phyloP scores from a whole-genome alignment of 2,797 vertebrate genomes.

The Setipinna tenuifilis region DNA sequence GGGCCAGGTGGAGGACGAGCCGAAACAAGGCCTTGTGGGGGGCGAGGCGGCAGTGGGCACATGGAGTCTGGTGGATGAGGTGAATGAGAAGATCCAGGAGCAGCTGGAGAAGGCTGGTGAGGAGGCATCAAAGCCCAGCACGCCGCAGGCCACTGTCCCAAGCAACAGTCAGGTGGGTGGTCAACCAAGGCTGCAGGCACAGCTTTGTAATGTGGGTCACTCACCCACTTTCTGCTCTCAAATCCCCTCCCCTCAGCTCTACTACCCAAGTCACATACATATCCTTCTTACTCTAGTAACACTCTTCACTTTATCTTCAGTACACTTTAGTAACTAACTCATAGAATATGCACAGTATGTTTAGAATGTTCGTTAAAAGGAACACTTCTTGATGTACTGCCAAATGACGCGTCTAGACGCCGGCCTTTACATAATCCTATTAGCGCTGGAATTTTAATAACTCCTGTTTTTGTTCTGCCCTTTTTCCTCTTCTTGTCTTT shows the following conservation, averaged over 20 bases:
- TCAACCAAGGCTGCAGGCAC: background rate
- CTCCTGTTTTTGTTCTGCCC: background rate
- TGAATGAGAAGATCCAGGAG: conserved; percentile 69
- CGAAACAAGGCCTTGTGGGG: background rate
- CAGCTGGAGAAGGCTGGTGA: conserved; percentile 60
- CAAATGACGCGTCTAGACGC: no score
- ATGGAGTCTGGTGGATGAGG: conserved; percentile 66
- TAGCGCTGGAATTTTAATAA: background rate
- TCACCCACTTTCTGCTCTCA: no score
- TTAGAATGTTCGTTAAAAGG: no score
- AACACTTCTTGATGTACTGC: no score
- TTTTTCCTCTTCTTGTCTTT: conserved; percentile 22
- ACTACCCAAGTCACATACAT: no score
- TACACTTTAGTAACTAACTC: no score
- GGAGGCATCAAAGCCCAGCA: conserved; percentile 7
- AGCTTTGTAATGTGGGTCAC: no score
- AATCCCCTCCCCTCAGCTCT: no score
- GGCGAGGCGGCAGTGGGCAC: conserved; percentile 41
- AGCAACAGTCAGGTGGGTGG: conserved; percentile 1
- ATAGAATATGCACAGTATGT: no score
- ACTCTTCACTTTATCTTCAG: no score
- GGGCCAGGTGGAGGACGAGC: conserved; percentile 6
- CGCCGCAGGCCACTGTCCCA: conserved; percentile 23
- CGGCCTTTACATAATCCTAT: background rate
- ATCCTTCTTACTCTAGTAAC: no score